Conservation (phyloP, 2,797 vertebrate species). For the Sardinella longiceps region DNA sequence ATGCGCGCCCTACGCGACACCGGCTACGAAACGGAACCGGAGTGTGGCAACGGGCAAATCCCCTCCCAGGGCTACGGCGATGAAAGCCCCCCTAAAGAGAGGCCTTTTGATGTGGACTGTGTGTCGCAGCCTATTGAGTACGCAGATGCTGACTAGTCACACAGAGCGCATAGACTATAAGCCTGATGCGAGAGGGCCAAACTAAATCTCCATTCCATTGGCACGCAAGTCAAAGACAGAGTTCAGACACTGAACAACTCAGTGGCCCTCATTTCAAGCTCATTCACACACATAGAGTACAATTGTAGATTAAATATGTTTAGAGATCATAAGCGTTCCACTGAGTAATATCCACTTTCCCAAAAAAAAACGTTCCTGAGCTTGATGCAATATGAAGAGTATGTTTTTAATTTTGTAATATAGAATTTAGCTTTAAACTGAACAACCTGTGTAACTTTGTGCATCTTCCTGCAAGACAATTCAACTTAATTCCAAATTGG, state of each 20-base stretch:
- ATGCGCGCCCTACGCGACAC: slow-evolving; percentile 85
- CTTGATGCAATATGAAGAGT: slow-evolving; percentile 44
- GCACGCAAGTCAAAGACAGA: background rate
- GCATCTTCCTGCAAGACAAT: slow-evolving; percentile 23
- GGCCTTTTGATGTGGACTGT: slow-evolving; percentile 91
- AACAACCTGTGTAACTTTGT: slow-evolving; percentile 52
- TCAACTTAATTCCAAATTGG: slow-evolving; percentile 92
- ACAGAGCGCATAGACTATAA: background rate
- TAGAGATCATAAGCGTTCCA: background rate
- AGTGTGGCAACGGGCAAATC: slow-evolving; percentile 83
- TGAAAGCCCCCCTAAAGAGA: slow-evolving; percentile 74
- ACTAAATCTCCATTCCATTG: background rate
- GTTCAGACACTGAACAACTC: background rate
- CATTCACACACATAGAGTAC: background rate
- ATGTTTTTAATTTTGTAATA: slow-evolving; percentile 39
- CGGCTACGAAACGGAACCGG: slow-evolving; percentile 91
- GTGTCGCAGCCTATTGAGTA: slow-evolving; percentile 88
- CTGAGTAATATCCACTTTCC: background rate
- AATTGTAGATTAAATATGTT: background rate
- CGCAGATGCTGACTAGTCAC: slow-evolving; percentile 82
- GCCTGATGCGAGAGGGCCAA: background rate
- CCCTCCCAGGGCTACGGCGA: slow-evolving; percentile 72
- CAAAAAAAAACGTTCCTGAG: slow-evolving; percentile 15
- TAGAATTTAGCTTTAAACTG: slow-evolving; percentile 49
- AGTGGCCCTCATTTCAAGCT: background rate